Evolutionary conservation across 2,888 invertebrate genomes (phyloP), one percentile per base, ranked within the genome.

Genomic region (Proisotoma minuta): DNA sequence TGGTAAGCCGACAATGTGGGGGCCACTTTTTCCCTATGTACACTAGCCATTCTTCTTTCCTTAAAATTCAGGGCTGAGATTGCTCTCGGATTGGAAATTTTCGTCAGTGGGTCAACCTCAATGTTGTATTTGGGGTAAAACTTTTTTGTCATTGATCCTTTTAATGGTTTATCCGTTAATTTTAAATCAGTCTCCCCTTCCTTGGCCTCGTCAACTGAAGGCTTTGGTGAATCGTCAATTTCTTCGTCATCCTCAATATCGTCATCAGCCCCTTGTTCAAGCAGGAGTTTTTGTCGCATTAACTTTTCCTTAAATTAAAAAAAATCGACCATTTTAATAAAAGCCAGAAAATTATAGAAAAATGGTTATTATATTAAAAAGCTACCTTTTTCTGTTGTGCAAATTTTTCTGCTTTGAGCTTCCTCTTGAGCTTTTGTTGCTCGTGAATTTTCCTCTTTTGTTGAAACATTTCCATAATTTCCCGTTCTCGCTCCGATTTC

Each of bases 41-140:
- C 64, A 49, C 69, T 70, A 12, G 63, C 62, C 5, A 72, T 27
- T 49, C 70, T 49, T n/a, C 57, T 57, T 2, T 52, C 50, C 51
- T 63, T 70, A 57, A 72, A 72, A 57, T 59, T 57, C 2, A 68
- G 12, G 10, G 72, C 72, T 4, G 48, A 5, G 5, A 51, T 47
- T 18, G 67, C 66, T 57, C 72, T 50, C 15, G 63, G 57, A 39
- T 61, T 43, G 1, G 62, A 39, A 51, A 69, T 20, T 50, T 64
- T 60, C 2, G 60, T 43, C 3, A 70, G 47, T 0, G 70, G 53
- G 24, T 65, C 65, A 3, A 72, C 72, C 24, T 59, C 56, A 18
- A 72, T 69, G 47, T 70, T 70, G 3, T 67, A 63, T 28, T 61
- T 54, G 23, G 61, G 57, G 27, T 66, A 66, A 1, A 59, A 50